phyloP scores from a whole-genome alignment of 1,140 invertebrate species.

The Caenorhabditis tropicalis region DNA sequence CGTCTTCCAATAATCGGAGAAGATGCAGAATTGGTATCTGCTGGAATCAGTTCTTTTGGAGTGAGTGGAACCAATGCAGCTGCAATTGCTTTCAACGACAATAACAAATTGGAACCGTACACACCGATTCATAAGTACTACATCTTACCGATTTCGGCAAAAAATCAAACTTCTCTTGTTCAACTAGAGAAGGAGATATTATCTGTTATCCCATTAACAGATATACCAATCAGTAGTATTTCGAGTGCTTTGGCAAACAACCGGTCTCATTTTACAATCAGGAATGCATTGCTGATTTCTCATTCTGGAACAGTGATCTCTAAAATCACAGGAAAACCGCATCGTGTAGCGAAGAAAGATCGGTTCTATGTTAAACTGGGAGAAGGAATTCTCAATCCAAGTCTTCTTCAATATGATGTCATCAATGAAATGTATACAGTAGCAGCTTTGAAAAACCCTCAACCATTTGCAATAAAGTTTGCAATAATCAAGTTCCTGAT shows the following conservation, averaged over 20 bases:
- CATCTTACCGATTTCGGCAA: conserved; percentile 46
- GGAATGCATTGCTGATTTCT: not conserved
- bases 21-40: conserved; percentile 16
- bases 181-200: conserved; percentile 27
- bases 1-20: conserved; percentile 53
- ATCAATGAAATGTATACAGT: conserved; percentile 21
- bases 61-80: conserved; percentile 68
- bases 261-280: conserved; percentile 5
- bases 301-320: not conserved
- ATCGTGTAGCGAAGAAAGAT: not conserved
- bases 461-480: conserved; percentile 25
- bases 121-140: conserved; percentile 24
- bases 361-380: not conserved
- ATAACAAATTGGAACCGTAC: conserved; percentile 13
- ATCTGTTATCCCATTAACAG: not conserved
- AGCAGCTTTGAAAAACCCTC: not conserved
- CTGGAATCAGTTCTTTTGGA: conserved; percentile 60
- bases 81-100: conserved; percentile 40
- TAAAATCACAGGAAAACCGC: not conserved
- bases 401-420: conserved; percentile 10
- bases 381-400: not conserved
- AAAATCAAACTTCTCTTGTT: conserved; percentile 32
- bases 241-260: conserved; percentile 10
- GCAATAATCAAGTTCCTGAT: conserved; percentile 10
- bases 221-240: conserved; percentile 14